These are phyloP conservation scores for Cheilosia vernalis DNA, from an alignment of 2,888 invertebrate species.

Conservation along the genomic window DNA sequence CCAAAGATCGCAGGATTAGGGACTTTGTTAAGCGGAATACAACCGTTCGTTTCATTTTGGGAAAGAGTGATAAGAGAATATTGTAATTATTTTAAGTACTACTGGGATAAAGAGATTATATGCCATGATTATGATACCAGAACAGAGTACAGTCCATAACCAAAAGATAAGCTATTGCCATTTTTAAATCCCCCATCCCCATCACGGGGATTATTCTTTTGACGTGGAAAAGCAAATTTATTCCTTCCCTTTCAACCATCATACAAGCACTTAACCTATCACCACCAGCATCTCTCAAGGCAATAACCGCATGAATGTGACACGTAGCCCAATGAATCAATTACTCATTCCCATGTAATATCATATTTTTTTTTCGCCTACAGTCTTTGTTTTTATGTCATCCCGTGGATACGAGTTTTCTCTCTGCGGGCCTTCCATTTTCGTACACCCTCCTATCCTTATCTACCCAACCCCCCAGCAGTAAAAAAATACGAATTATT, in stretches of 20 bases:
- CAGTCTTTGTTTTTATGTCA: no score
- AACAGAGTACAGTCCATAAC: background rate
- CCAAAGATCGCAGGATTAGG: constrained; percentile 1
- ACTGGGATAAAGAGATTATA: constrained; percentile 8
- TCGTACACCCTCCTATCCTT: no score
- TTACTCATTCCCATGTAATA: background rate
- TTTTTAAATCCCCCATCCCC: background rate
- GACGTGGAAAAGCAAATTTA: no score
- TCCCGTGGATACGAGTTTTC: no score
- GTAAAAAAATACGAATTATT: background rate
- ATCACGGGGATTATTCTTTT: no score
- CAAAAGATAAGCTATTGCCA: constrained; percentile 3
- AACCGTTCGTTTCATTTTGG: background rate
- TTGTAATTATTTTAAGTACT: constrained; percentile 16
- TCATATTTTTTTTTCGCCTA: background rate
- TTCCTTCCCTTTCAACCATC: no score
- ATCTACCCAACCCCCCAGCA: background rate
- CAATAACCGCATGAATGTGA: background rate
- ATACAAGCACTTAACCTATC: background rate
- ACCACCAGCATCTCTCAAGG: no score
- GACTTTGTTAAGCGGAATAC: background rate
- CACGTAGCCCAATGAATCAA: background rate
- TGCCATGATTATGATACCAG: no score
- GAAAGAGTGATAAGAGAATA: constrained; percentile 14
- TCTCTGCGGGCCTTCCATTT: no score